Evolutionary conservation across 2,113 vertebrate genomes (phyloP).

Genomic region (Todiramphus saurophagus): DNA sequence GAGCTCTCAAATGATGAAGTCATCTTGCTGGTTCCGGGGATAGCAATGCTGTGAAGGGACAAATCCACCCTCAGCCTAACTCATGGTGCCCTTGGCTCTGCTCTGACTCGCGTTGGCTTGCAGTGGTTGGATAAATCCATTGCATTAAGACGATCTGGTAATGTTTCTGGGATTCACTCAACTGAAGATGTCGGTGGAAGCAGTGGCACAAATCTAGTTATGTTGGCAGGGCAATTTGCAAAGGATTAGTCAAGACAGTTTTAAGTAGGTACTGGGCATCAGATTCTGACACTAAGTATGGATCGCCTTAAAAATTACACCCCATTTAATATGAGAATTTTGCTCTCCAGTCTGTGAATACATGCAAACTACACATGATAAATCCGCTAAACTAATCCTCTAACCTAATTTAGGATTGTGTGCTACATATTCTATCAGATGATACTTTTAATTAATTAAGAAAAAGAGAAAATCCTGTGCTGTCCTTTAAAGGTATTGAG

Average conservation of each 20-base stretch:
- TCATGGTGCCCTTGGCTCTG: not conserved
- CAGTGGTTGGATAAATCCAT: not conserved
- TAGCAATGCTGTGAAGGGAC: not conserved
- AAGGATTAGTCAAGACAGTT: not conserved
- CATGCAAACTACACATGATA: not conserved
- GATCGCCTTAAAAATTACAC: slow-evolving; percentile 15
- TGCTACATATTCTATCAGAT: not conserved
- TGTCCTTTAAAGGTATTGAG: not conserved
- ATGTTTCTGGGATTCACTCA: not conserved
- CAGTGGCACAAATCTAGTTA: not conserved
- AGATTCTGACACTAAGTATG: not conserved
- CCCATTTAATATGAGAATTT: not conserved
- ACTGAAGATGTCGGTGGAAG: not conserved
- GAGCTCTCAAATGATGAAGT: not conserved
- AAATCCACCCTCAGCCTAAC: not conserved
- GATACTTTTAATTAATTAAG: not conserved
- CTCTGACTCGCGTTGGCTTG: not conserved
- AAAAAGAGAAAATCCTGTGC: not conserved
- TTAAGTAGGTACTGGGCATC: not conserved
- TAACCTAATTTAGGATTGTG: slow-evolving; percentile 2
- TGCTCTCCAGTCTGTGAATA: not conserved
- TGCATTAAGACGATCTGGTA: not conserved
- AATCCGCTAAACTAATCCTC: slow-evolving; percentile 10
- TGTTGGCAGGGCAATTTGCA: not conserved
- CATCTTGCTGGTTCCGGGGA: not conserved